Percentiles rank a stretch among this genome's conserved stretches.
phyloP scores from a whole-genome alignment of 2,888 invertebrate species.

The Meteorus colon region DNA sequence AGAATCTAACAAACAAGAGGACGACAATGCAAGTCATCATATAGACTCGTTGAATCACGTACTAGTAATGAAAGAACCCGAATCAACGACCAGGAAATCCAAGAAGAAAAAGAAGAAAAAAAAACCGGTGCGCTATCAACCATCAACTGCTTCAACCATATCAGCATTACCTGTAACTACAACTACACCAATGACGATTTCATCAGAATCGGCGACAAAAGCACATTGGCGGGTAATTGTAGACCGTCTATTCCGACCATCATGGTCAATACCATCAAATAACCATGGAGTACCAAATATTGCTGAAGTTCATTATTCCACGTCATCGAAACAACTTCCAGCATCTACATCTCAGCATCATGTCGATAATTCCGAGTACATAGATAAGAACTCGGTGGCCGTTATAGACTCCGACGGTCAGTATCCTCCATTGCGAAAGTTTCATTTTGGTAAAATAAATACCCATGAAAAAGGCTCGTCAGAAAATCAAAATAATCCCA shows the following conservation, averaged over 20 bases:
- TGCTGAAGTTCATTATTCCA: slow-evolving; percentile 52
- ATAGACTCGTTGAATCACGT: slow-evolving; percentile 6
- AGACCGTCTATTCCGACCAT: slow-evolving; percentile 57
- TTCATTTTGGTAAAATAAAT: slow-evolving; percentile 61
- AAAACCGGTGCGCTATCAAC: slow-evolving; percentile 53
- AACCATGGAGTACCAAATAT: slow-evolving; percentile 38
- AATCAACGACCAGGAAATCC: slow-evolving; percentile 54
- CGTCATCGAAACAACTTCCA: slow-evolving; percentile 48
- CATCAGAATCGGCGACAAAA: slow-evolving; percentile 54
- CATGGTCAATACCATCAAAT: slow-evolving; percentile 52
- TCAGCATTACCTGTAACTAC: slow-evolving; percentile 43
- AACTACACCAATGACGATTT: slow-evolving; percentile 51
- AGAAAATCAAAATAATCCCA: slow-evolving; percentile 46
- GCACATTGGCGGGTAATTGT: slow-evolving; percentile 62
- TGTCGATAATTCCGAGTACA: slow-evolving; percentile 54
- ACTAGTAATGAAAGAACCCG: slow-evolving; percentile 52
- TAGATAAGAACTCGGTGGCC: slow-evolving; percentile 49
- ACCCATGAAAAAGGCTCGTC: slow-evolving; percentile 56
- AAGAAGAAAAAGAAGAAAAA: slow-evolving; percentile 63
- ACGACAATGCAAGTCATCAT: slow-evolving; percentile 33
- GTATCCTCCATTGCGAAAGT: slow-evolving; percentile 56
- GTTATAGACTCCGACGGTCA: slow-evolving; percentile 54
- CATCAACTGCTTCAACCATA: slow-evolving; percentile 34
- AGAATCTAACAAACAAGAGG: slow-evolving; percentile 55
- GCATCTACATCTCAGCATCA: slow-evolving; percentile 41